Evolutionary conservation across 2,113 vertebrate species (phyloP), one percentile per base, ranked within the genome.

Genomic region (Caranx melampygus): DNA sequence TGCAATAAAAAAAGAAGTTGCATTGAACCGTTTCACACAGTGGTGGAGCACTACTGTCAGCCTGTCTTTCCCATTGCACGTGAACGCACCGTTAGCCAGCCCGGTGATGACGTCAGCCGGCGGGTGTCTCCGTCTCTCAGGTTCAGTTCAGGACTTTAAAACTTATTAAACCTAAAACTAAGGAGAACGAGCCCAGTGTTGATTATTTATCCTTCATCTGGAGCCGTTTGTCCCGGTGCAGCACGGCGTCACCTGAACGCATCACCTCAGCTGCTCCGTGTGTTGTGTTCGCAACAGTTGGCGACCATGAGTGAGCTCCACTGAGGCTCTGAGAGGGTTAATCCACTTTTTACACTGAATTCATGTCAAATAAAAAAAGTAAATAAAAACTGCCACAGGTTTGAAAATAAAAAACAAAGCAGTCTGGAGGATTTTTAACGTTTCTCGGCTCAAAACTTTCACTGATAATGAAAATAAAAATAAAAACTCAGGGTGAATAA

Each of bases 61-160:
- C 0, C 20, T 20, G 3, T 3, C 0, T 52, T 37, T 66, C 64
- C 44, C 65, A 69, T 34, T 20, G 33, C 1, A 11, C 8, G 0
- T 73, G 75, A 81, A 87, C 5, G 77, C 66, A 59, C 42, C 80
- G 62, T 21, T 4, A 52, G n/a, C 10, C 20, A 31, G 45, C 44
- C 42, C 44, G 1, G 20, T 34, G 62, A 4, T 87, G 80, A 86
- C 85, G 83, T 83, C 78, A 69, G 26, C 0, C 40, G 11, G 40
- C 33, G 72, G 79, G 79, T 55, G 82, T 60, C 14, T 16, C 21
- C 67, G 2, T 63, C 35, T 45, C 47, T 47, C 72, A 71, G 57
- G 73, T 66, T 88, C 76, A 86, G 11, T 21, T 68, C 18, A 45
- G 72, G 75, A 59, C 51, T 78, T 58, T 2, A 6, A 72, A 12